phyloP scores from a whole-genome alignment of 2,113 vertebrate species.

The Paracanthobrama guichenoti region DNA sequence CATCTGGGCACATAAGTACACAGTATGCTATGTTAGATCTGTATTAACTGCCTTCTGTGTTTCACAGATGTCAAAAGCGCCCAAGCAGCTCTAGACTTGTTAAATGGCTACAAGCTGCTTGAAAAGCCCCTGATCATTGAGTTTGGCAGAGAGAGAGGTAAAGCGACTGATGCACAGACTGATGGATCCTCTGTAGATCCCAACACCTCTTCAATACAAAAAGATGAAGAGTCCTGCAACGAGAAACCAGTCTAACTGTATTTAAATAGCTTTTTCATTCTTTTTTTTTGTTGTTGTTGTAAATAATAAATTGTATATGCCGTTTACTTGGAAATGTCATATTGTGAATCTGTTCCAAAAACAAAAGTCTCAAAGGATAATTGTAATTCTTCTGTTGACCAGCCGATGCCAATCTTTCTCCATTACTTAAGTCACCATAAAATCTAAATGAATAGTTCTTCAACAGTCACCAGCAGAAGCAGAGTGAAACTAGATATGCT shows the following conservation, averaged over 20 bases:
- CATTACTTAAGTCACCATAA: background rate
- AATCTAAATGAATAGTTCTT: too few relatives aligned
- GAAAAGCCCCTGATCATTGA: conserved; percentile 89
- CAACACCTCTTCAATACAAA: background rate
- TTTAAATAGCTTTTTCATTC: background rate
- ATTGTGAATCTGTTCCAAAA: background rate
- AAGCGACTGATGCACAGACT: conserved; percentile 50
- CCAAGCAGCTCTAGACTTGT: conserved; percentile 76
- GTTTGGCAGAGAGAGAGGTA: conserved; percentile 80
- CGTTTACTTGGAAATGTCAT: background rate
- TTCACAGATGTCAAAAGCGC: conserved; percentile 76
- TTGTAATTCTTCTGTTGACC: conserved; percentile 2
- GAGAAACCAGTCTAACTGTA: background rate
- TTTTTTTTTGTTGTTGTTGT: background rate
- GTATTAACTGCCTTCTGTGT: background rate
- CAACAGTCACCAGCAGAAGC: background rate
- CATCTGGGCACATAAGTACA: too few relatives aligned
- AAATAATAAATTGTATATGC: background rate
- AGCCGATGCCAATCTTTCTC: background rate
- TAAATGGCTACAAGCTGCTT: conserved; percentile 85
- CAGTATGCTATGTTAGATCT: background rate
- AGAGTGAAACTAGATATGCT: background rate
- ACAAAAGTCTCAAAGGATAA: background rate
- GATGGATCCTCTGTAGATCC: conserved; percentile 20
- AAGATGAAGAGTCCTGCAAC: background rate